A percentile compares a stretch with the other conserved stretches of the same genome.
Evolutionary conservation across 2,888 invertebrate species (phyloP).

Genomic region (Crematogaster levior): DNA sequence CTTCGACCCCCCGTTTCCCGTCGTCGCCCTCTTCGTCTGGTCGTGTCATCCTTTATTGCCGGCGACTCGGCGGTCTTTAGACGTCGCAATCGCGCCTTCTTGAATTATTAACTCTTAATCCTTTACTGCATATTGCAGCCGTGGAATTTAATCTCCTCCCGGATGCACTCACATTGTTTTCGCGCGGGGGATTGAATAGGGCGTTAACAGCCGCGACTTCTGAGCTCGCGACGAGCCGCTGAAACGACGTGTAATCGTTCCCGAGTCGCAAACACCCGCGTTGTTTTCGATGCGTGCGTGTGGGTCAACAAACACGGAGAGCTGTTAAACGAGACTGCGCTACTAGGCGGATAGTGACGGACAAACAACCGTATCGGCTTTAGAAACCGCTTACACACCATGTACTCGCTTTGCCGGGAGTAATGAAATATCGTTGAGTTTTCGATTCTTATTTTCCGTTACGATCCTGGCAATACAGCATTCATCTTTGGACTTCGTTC

Average conservation of each 20-base stretch:
- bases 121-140: slow-evolving; percentile 59
- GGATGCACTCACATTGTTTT: slow-evolving; percentile 41
- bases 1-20: slow-evolving; percentile 64
- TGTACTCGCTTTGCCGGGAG: slow-evolving; percentile 25
- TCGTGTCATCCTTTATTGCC: slow-evolving; percentile 62
- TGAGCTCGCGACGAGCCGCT: slow-evolving; percentile 39
- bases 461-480: slow-evolving; percentile 4
- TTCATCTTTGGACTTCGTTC: slow-evolving; percentile 14
- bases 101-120: slow-evolving; percentile 70
- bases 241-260: slow-evolving; percentile 17
- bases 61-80: slow-evolving; percentile 58
- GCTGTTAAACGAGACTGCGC: slow-evolving; percentile 30
- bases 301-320: slow-evolving; percentile 43
- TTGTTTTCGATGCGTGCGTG: slow-evolving; percentile 47
- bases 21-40: slow-evolving; percentile 43
- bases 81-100: slow-evolving; percentile 60
- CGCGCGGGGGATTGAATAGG: slow-evolving; percentile 31
- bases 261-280: slow-evolving; percentile 40
- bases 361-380: slow-evolving; percentile 46
- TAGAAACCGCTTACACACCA: slow-evolving; percentile 33
- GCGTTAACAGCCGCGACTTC: slow-evolving; percentile 48
- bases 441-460: slow-evolving; percentile 35
- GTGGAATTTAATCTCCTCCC: slow-evolving; percentile 42
- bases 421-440: slow-evolving; percentile 48
- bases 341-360: slow-evolving; percentile 27